Conservation (phyloP, 2,797 vertebrate species). For the Acipenser oxyrinchus region DNA sequence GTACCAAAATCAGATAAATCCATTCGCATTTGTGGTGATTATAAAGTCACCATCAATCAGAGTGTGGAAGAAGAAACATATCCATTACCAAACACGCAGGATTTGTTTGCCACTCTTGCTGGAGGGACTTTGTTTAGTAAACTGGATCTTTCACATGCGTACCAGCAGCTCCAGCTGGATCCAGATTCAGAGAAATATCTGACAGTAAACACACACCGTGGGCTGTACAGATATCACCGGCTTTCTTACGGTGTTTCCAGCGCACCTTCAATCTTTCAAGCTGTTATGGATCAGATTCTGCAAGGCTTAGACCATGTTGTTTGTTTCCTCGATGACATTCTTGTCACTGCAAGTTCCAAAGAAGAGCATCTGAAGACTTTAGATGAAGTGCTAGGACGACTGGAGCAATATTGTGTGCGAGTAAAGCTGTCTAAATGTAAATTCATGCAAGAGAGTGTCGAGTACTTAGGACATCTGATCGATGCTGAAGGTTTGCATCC, state of each 20-base stretch:
- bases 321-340: conserved; percentile 22
- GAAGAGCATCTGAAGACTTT: conserved; percentile 12
- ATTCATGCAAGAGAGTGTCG: conserved; percentile 13
- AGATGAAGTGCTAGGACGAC: conserved; percentile 11
- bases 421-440: conserved; percentile 9
- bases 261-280: conserved; percentile 14
- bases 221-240: conserved; percentile 8
- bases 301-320: conserved; percentile 10
- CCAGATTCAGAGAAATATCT: conserved; percentile 15
- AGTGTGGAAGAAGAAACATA: conserved; percentile 5
- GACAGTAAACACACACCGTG: conserved; percentile 10
- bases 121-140: conserved; percentile 10
- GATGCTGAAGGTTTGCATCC: conserved; percentile 11
- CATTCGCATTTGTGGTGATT: conserved; percentile 10
- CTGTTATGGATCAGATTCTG: conserved; percentile 16
- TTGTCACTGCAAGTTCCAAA: conserved; percentile 6
- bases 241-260: conserved; percentile 12
- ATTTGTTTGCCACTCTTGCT: conserved; percentile 10
- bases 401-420: conserved; percentile 1
- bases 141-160: conserved; percentile 10
- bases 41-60: conserved; percentile 14
- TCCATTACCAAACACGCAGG: conserved; percentile 2
- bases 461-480: conserved; percentile 10
- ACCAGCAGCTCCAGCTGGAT: no score
- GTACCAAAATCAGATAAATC: conserved; percentile 8